phyloP scores from a whole-genome alignment of 2,888 invertebrate species.

The Sussaba pulchella region DNA sequence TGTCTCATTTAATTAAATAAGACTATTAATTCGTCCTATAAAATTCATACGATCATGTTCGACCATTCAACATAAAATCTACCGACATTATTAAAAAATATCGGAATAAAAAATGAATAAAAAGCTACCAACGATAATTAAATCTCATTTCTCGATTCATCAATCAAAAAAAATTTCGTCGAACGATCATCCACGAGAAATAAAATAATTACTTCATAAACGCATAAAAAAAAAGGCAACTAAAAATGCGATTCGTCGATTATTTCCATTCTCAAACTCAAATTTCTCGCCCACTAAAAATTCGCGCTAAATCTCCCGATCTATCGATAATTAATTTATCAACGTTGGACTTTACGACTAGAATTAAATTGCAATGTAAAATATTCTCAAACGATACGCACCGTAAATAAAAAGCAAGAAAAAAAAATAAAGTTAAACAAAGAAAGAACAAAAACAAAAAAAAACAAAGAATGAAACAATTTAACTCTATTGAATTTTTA shows the following conservation, averaged over 20 bases:
- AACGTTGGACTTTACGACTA: slow-evolving; percentile 67
- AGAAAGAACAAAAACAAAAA: too few relatives aligned
- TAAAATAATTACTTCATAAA: neutral
- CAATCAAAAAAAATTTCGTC: neutral
- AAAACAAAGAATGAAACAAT: slow-evolving; percentile 38
- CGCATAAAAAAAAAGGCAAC: neutral
- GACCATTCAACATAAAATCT: too few relatives aligned
- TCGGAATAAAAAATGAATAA: too few relatives aligned
- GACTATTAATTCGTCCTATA: too few relatives aligned
- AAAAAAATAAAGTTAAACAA: too few relatives aligned
- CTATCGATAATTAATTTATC: slow-evolving; percentile 69
- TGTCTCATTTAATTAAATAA: too few relatives aligned
- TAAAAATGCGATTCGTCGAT: neutral
- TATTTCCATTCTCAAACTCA: too few relatives aligned
- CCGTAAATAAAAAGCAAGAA: slow-evolving; percentile 66
- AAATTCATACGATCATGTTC: too few relatives aligned
- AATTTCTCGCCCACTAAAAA: neutral
- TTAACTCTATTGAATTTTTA: slow-evolving; percentile 69
- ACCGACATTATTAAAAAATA: too few relatives aligned
- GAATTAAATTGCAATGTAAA: slow-evolving; percentile 76
- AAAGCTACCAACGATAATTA: neutral
- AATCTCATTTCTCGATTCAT: neutral
- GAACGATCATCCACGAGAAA: neutral
- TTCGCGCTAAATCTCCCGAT: slow-evolving; percentile 7
- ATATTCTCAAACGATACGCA: slow-evolving; percentile 80